phyloP scores from a whole-genome alignment of 2,113 vertebrate species.

The Notothenia coriiceps region DNA sequence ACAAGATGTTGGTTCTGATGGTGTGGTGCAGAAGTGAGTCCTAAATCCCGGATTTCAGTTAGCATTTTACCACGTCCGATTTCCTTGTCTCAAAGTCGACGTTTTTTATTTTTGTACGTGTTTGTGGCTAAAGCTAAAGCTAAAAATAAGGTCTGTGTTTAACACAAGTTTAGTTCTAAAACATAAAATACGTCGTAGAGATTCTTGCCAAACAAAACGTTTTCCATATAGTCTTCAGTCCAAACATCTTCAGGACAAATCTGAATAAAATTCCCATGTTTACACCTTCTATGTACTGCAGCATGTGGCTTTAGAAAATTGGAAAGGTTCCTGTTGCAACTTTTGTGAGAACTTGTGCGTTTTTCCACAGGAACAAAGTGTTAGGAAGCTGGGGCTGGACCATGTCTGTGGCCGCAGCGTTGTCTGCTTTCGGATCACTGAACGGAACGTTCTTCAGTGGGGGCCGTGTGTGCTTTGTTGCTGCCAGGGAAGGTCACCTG shows the following conservation, averaged over 20 bases:
- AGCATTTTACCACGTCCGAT: no score
- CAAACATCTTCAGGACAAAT: not conserved
- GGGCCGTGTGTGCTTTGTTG: conserved; percentile 88
- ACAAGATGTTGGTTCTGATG: not conserved
- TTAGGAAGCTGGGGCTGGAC: conserved; percentile 91
- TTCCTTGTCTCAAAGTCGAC: no score
- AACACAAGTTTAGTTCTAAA: no score
- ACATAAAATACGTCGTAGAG: no score
- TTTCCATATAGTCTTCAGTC: no score
- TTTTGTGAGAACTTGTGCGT: not conserved
- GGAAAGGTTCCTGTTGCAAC: not conserved
- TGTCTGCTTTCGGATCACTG: conserved; percentile 90
- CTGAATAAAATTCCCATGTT: not conserved
- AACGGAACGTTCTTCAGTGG: conserved; percentile 89
- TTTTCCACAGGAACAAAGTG: conserved; percentile 86
- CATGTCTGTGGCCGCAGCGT: conserved; percentile 88
- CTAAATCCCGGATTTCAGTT: no score
- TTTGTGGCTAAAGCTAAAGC: no score
- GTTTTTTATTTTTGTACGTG: no score
- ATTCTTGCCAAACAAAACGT: no score
- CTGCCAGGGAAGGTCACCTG: conserved; percentile 92
- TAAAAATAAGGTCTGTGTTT: no score
- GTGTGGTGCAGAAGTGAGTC: not conserved
- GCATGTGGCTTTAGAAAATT: not conserved
- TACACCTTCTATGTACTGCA: not conserved